phyloP scores from a whole-genome alignment of 2,113 vertebrate genomes.

The Blennius ocellaris region DNA sequence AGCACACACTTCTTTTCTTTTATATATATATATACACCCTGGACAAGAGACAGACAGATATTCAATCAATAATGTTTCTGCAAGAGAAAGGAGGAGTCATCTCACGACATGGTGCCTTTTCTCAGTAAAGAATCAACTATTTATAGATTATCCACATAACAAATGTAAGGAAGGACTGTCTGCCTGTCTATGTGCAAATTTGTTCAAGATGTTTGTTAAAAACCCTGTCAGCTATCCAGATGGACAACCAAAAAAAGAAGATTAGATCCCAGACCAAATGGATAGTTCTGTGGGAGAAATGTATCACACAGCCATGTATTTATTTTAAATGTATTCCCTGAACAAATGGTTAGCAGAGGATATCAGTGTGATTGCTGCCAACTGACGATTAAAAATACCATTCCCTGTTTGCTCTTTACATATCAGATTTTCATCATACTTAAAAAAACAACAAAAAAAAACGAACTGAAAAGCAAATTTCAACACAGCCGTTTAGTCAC shows the following conservation, averaged over 20 bases:
- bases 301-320: constrained; percentile 8
- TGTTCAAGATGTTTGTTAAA: constrained; percentile 23
- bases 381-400: neutral
- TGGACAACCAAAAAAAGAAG: neutral
- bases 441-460: neutral
- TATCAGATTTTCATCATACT: neutral
- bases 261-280: constrained; percentile 8
- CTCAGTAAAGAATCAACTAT: constrained; percentile 5
- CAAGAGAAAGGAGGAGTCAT: constrained; percentile 3
- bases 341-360: constrained; percentile 4
- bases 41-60: constrained; percentile 6
- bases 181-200: constrained; percentile 7
- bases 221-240: constrained; percentile 9
- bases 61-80: constrained; percentile 10
- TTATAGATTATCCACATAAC: constrained; percentile 5
- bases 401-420: neutral
- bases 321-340: constrained; percentile 1
- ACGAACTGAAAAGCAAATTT: neutral
- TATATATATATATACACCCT: neutral
- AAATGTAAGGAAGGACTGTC: constrained; percentile 11
- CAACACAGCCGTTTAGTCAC: neutral
- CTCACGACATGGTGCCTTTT: constrained; percentile 1
- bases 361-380: neutral
- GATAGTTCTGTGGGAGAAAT: constrained; percentile 9
- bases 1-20: neutral